Evolutionary conservation across 2,113 vertebrate species (phyloP).

Genomic region (Petromus typicus): DNA sequence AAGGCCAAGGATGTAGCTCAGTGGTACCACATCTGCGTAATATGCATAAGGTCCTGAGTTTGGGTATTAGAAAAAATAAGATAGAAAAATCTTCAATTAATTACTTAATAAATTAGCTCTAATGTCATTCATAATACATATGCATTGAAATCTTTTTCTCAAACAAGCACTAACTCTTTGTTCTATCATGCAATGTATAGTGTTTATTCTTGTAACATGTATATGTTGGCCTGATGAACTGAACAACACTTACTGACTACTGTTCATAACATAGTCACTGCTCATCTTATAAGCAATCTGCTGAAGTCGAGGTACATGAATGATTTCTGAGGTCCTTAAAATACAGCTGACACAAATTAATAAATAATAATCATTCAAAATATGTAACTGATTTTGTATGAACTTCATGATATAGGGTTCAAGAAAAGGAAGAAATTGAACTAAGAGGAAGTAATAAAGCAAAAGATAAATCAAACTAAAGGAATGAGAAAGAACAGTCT

Average conservation of each 20-base stretch:
- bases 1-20: no score
- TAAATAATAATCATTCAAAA: slow-evolving; percentile 2
- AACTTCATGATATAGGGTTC: not conserved
- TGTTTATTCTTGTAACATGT: not conserved
- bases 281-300: not conserved
- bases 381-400: not conserved
- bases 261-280: not conserved
- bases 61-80: no score
- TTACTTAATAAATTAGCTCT: not conserved
- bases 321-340: not conserved
- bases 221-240: not conserved
- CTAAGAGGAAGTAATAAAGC: not conserved
- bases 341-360: not conserved
- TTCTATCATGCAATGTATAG: not conserved
- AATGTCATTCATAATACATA: not conserved
- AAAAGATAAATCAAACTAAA: not conserved
- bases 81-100: not conserved
- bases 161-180: not conserved
- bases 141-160: not conserved
- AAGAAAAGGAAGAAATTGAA: not conserved
- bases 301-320: not conserved
- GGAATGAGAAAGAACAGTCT: not conserved
- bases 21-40: no score
- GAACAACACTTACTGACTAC: not conserved
- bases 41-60: no score